These are phyloP conservation scores for Limosa lapponica DNA, from an alignment of 2,797 vertebrate genomes.

Conservation along the genomic window DNA sequence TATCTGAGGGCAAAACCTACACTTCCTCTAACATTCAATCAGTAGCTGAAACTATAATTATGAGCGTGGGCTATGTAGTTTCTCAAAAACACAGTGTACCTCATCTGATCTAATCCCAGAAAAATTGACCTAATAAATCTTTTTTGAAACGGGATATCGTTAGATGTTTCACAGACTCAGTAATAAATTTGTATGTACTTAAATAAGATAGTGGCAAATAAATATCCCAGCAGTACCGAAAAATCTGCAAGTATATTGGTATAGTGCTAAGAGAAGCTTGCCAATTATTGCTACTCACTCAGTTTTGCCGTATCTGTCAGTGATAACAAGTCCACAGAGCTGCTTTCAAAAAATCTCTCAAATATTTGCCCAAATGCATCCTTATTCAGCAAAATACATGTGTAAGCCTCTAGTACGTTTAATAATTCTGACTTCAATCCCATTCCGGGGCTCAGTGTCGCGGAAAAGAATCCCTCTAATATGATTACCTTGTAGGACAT, in stretches of 20 bases:
- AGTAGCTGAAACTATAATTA: background rate
- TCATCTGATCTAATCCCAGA: background rate
- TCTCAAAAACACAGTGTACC: background rate
- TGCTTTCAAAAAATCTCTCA: background rate
- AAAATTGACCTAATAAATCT: background rate
- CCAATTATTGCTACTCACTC: background rate
- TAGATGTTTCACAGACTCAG: background rate
- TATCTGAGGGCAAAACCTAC: background rate
- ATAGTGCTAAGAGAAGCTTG: background rate
- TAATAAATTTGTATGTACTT: background rate
- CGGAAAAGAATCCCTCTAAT: slow-evolving; percentile 23
- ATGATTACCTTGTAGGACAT: slow-evolving; percentile 2
- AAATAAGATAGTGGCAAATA: background rate
- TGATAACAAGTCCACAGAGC: background rate
- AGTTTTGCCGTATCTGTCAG: background rate
- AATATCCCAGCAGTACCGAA: background rate
- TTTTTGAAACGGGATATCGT: background rate
- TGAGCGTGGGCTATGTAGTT: background rate
- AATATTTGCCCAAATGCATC: background rate
- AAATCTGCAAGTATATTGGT: background rate
- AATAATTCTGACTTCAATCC: slow-evolving; percentile 7
- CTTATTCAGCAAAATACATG: background rate
- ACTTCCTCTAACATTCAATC: background rate
- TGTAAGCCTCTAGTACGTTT: background rate
- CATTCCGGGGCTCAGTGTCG: accelerated